These are phyloP conservation scores for Anguilla rostrata DNA, from an alignment of 2,113 vertebrate species.

Conservation along the genomic window DNA sequence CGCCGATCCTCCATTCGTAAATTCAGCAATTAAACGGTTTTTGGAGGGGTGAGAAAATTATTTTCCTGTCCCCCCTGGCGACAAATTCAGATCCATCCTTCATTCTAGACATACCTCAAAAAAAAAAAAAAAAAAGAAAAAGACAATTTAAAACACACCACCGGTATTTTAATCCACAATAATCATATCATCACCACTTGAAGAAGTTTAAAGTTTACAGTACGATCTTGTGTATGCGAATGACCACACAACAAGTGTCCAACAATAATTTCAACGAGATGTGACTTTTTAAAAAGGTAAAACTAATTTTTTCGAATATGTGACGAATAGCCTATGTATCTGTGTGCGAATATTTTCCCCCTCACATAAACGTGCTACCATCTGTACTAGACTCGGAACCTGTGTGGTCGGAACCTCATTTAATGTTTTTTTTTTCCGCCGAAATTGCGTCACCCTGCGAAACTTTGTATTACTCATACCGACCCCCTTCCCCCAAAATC, in stretches of 20 bases:
- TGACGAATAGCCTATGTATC: not conserved
- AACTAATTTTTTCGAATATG: not conserved
- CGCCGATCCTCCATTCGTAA: not conserved
- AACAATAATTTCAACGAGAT: no score
- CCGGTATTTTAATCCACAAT: no score
- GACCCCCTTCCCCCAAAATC: constrained; percentile 3
- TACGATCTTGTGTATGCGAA: no score
- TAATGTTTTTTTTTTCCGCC: not conserved
- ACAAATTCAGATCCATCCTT: not conserved
- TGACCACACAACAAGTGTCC: no score
- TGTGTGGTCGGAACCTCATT: not conserved
- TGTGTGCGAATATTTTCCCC: not conserved
- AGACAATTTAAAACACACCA: not conserved
- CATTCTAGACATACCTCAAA: not conserved
- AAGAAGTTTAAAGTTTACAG: no score
- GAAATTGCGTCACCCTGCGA: not conserved
- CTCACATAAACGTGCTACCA: not conserved
- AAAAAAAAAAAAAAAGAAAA: not conserved
- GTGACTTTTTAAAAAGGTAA: no score
- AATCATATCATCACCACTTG: no score
- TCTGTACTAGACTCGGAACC: not conserved
- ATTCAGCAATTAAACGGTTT: not conserved
- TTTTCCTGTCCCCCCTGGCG: not conserved
- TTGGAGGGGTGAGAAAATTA: not conserved
- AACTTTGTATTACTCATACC: not conserved